Evolutionary conservation across 2,888 invertebrate species (phyloP).

Genomic region (Clepsis dumicolana): DNA sequence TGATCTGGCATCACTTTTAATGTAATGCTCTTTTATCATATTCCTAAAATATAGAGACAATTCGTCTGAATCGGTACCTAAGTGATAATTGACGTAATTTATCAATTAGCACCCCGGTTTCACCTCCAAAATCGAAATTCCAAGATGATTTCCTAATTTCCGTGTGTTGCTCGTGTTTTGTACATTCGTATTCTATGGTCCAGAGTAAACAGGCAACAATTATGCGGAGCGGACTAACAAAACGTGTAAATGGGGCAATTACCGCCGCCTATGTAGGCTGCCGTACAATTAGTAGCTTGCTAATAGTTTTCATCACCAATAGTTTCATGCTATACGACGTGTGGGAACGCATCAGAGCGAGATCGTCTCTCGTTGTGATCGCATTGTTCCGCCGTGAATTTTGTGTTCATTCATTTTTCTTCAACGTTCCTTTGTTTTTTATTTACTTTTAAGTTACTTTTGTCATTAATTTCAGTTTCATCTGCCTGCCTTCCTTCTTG

Average conservation of each 20-base stretch:
- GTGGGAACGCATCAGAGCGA: constrained; percentile 72
- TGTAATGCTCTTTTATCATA: background rate
- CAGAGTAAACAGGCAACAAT: constrained; percentile 79
- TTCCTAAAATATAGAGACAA: background rate
- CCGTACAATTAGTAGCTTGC: constrained; percentile 82
- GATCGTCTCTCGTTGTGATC: constrained; percentile 71
- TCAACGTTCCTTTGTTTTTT: constrained; percentile 38
- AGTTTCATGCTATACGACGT: constrained; percentile 68
- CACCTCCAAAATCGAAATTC: constrained; percentile 45
- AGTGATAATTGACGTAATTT: constrained; percentile 50
- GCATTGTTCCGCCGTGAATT: constrained; percentile 56
- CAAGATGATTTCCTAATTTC: constrained; percentile 63
- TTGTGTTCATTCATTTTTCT: constrained; percentile 46
- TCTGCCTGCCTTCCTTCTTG: constrained; percentile 41
- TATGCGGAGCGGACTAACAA: constrained; percentile 81
- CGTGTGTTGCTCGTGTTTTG: constrained; percentile 63
- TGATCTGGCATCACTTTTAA: background rate
- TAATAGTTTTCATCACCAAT: constrained; percentile 85
- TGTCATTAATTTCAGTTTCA: constrained; percentile 48
- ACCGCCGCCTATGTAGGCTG: constrained; percentile 83
- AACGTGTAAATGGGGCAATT: constrained; percentile 86
- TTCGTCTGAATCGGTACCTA: background rate
- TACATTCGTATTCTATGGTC: constrained; percentile 73
- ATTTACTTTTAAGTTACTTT: constrained; percentile 44
- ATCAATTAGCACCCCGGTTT: constrained; percentile 59